Evolutionary conservation across 1,140 invertebrate species (phyloP).

Genomic region (Cylas formicarius): DNA sequence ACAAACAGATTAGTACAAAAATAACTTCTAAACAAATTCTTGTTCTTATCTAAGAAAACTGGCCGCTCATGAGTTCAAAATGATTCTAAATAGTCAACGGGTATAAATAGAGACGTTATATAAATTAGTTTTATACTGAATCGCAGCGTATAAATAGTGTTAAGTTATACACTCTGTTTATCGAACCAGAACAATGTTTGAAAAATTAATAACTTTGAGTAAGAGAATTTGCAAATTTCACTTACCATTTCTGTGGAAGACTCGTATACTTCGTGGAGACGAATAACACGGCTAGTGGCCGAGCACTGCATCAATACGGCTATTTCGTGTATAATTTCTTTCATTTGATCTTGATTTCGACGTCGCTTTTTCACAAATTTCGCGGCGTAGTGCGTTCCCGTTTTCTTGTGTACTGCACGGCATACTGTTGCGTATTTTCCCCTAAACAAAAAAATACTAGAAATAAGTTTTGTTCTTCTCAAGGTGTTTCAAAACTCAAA

Average conservation of each 20-base stretch:
- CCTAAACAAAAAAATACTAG: slow-evolving; percentile 55
- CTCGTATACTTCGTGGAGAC: slow-evolving; percentile 64
- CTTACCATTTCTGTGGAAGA: slow-evolving; percentile 26
- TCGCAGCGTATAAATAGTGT: too few relatives aligned
- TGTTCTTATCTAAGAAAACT: too few relatives aligned
- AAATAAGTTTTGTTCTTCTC: too few relatives aligned
- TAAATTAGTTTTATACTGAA: slow-evolving; percentile 1
- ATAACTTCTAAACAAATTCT: too few relatives aligned
- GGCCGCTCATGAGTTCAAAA: too few relatives aligned
- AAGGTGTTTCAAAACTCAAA: too few relatives aligned
- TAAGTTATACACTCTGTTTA: too few relatives aligned
- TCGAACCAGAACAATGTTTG: too few relatives aligned
- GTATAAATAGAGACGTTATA: not conserved
- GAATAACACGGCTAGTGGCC: slow-evolving; percentile 71
- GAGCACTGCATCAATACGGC: slow-evolving; percentile 79
- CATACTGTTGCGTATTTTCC: slow-evolving; percentile 94
- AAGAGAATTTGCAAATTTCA: too few relatives aligned
- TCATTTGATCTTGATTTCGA: slow-evolving; percentile 68
- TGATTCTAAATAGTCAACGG: too few relatives aligned
- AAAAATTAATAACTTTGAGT: too few relatives aligned
- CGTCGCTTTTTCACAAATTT: slow-evolving; percentile 90
- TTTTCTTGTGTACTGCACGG: slow-evolving; percentile 75
- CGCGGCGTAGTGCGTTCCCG: slow-evolving; percentile 82
- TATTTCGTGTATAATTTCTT: slow-evolving; percentile 84
- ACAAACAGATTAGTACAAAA: too few relatives aligned